phyloP scores from a whole-genome alignment of 2,888 invertebrate species.

The Stomorhina lunata region DNA sequence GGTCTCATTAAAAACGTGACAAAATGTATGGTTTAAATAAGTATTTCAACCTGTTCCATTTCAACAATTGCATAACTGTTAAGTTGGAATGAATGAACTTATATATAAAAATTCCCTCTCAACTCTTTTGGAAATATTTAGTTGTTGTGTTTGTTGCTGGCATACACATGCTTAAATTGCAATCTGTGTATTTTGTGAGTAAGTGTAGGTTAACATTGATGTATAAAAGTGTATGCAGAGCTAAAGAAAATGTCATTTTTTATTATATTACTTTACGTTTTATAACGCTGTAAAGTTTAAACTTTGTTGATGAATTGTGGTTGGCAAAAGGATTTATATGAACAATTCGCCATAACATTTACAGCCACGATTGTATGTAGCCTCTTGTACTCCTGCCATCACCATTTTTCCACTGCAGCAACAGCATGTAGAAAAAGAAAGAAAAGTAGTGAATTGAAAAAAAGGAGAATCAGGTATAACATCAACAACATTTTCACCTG shows the following conservation, averaged over 20 bases:
- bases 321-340: conserved; percentile 64
- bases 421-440: not conserved
- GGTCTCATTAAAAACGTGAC: conserved; percentile 66
- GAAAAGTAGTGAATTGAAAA: not conserved
- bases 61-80: conserved; percentile 48
- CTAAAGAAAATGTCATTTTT: conserved; percentile 62
- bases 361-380: conserved; percentile 30
- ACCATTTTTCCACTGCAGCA: conserved; percentile 24
- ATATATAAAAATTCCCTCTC: not conserved
- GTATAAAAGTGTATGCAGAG: not conserved
- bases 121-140: too few relatives aligned
- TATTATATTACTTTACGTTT: conserved; percentile 66
- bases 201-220: not conserved
- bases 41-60: conserved; percentile 57
- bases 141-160: too few relatives aligned
- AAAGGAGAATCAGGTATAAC: conserved; percentile 7
- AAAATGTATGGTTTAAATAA: conserved; percentile 61
- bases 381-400: not conserved
- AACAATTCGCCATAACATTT: conserved; percentile 51
- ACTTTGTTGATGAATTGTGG: conserved; percentile 66
- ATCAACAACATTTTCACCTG: conserved; percentile 56
- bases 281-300: conserved; percentile 66
- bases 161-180: conserved; percentile 48
- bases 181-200: conserved; percentile 30
- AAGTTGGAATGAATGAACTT: conserved; percentile 29